Evolutionary conservation across 2,888 invertebrate species (phyloP).

Genomic region (Zelleria hepariella): DNA sequence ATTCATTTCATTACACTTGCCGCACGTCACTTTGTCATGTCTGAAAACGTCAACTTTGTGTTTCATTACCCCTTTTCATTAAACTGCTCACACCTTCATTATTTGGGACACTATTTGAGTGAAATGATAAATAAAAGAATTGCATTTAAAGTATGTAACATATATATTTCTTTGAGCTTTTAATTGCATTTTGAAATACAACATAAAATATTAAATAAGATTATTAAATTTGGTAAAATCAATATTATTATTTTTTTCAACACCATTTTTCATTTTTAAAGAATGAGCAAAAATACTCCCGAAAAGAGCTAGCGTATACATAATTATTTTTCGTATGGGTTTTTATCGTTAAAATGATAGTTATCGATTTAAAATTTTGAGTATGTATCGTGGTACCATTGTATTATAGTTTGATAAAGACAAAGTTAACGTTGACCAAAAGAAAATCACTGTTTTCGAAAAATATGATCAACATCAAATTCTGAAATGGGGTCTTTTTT

Average conservation of each 20-base stretch:
- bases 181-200: conserved; percentile 89
- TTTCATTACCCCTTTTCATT: no score
- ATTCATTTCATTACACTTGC: no score
- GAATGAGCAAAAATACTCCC: conserved; percentile 76
- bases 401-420: background rate
- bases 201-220: conserved; percentile 87
- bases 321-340: conserved; percentile 76
- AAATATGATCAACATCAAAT: background rate
- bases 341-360: conserved; percentile 74
- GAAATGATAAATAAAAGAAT: conserved; percentile 49
- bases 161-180: conserved; percentile 90
- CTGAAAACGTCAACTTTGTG: no score
- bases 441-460: background rate
- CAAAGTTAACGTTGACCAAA: background rate
- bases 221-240: conserved; percentile 83
- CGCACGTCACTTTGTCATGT: no score
- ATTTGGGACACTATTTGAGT: no score
- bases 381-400: conserved; percentile 10
- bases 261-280: conserved; percentile 58
- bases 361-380: conserved; percentile 56
- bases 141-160: conserved; percentile 78
- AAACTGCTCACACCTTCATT: no score
- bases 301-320: conserved; percentile 83
- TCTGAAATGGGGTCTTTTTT: background rate
- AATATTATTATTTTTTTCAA: conserved; percentile 76